Evolutionary conservation across 2,797 vertebrate genomes (phyloP).

Genomic region (Gymnothorax reevesii): DNA sequence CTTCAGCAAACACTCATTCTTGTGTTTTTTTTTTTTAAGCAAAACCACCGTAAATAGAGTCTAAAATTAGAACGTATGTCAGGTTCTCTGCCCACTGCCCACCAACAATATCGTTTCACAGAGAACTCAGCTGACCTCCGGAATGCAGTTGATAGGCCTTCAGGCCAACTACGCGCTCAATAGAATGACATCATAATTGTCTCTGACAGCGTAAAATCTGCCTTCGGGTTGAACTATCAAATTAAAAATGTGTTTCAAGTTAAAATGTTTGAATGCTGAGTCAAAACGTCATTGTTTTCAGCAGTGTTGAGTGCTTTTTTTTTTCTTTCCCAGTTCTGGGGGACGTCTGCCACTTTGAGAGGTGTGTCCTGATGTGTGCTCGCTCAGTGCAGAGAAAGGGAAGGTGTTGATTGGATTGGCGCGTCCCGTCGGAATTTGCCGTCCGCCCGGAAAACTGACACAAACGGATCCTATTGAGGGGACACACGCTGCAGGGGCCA

Average conservation of each 20-base stretch:
- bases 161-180: not conserved
- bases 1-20: not conserved
- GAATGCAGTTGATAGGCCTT: not conserved
- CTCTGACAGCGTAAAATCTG: not conserved
- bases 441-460: slow-evolving; percentile 65
- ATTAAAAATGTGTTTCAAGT: not conserved
- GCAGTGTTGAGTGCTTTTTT: not conserved
- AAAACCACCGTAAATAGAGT: not conserved
- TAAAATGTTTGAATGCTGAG: not conserved
- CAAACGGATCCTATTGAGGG: slow-evolving; percentile 72
- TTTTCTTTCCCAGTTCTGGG: not conserved
- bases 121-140: not conserved
- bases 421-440: slow-evolving; percentile 56
- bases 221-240: not conserved
- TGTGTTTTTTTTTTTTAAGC: not conserved
- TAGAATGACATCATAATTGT: not conserved
- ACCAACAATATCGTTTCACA: not conserved
- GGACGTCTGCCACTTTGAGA: slow-evolving; percentile 47
- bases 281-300: not conserved
- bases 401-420: slow-evolving; percentile 54
- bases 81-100: not conserved
- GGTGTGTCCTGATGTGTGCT: slow-evolving; percentile 44
- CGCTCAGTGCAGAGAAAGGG: slow-evolving; percentile 39
- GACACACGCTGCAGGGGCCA: slow-evolving; percentile 68
- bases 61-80: not conserved